Percentiles rank a stretch among this genome's conserved stretches.
phyloP scores from a whole-genome alignment of 2,888 invertebrate genomes.

The Pseudococcus jackbeardsleyi region DNA sequence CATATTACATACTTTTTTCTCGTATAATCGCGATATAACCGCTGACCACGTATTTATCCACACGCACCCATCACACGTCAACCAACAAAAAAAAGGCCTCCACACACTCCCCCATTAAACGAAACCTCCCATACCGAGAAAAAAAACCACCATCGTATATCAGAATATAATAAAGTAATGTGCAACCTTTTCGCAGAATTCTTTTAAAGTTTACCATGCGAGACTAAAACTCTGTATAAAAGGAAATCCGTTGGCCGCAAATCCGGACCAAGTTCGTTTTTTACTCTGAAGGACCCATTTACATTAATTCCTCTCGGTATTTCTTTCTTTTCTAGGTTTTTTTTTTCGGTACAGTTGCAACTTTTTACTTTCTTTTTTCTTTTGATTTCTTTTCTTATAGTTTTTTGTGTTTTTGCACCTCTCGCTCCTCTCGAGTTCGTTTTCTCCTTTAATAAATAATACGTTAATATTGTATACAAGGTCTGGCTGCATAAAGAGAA shows the following conservation, averaged over 20 bases:
- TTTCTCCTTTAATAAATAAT: constrained; percentile 18
- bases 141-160: constrained; percentile 36
- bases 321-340: background rate
- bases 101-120: background rate
- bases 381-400: constrained; percentile 32
- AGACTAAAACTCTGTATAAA: constrained; percentile 55
- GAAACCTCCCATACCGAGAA: background rate
- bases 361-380: constrained; percentile 52
- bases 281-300: constrained; percentile 47
- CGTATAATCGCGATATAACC: background rate
- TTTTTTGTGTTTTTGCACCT: constrained; percentile 1
- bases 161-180: constrained; percentile 54
- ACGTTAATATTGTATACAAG: constrained; percentile 30
- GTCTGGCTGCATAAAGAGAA: constrained; percentile 23
- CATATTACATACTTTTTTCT: background rate
- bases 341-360: constrained; percentile 21
- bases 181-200: constrained; percentile 48
- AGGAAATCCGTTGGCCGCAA: constrained; percentile 55
- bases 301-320: constrained; percentile 54
- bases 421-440: background rate
- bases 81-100: background rate
- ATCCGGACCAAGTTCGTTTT: constrained; percentile 54
- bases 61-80: background rate
- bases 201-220: constrained; percentile 54
- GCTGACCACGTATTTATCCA: background rate